phyloP scores from a whole-genome alignment of 92 coral and sea anemone genomes.

The Palythoa caribaeorum region DNA sequence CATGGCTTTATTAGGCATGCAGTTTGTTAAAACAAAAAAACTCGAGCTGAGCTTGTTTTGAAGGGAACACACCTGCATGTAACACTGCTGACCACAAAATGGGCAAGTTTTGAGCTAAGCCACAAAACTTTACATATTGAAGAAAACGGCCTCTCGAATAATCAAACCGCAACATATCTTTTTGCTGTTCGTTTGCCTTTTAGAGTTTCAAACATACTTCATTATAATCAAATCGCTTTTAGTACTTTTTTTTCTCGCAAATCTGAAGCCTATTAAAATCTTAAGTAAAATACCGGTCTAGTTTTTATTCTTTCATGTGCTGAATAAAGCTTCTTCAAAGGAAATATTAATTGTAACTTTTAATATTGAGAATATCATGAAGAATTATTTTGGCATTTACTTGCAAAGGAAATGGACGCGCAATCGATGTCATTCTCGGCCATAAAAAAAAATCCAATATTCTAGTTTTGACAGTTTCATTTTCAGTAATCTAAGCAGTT shows the following conservation, averaged over 20 bases:
- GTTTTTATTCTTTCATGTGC: neutral
- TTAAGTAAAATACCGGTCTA: neutral
- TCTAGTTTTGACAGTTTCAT: no score
- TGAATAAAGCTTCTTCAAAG: neutral
- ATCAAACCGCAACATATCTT: neutral
- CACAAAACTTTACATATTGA: neutral
- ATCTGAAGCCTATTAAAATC: neutral
- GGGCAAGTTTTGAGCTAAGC: constrained; percentile 25
- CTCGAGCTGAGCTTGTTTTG: constrained; percentile 13
- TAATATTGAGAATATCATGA: neutral
- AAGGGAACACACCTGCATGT: constrained; percentile 12
- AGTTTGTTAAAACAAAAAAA: neutral
- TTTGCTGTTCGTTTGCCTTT: constrained; percentile 30
- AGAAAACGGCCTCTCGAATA: constrained; percentile 11
- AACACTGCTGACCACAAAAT: constrained; percentile 22
- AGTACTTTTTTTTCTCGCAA: neutral
- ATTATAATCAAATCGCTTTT: neutral
- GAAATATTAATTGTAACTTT: neutral
- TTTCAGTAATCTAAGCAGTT: no score
- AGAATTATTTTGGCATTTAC: neutral
- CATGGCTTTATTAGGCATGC: constrained; percentile 12
- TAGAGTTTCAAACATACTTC: neutral
- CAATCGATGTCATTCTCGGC: no score
- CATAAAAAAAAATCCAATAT: no score
- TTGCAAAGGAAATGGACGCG: neutral